phyloP scores from a whole-genome alignment of 2,113 vertebrate species.

The Malurus melanocephalus region DNA sequence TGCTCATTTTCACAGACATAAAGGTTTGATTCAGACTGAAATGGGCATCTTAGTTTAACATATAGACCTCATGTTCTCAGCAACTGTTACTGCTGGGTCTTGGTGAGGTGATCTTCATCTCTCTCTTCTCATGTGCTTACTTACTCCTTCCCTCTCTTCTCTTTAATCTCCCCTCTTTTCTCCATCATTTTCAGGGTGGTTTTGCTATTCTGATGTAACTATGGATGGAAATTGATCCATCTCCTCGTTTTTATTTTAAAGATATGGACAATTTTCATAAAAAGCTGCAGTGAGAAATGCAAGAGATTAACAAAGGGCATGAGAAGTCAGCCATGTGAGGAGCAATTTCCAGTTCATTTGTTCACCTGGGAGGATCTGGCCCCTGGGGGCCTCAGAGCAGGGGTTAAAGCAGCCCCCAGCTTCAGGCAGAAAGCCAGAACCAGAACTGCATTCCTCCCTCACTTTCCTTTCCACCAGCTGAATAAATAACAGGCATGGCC shows the following conservation, averaged over 20 bases:
- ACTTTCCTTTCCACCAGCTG: not conserved
- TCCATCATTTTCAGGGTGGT: not conserved
- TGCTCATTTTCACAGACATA: constrained; percentile 24
- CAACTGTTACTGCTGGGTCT: not conserved
- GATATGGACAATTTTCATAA: constrained; percentile 21
- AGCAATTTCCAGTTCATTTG: not conserved
- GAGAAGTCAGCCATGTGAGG: not conserved
- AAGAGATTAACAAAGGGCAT: not conserved
- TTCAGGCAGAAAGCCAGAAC: not conserved
- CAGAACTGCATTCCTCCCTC: not conserved
- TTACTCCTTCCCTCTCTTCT: not conserved
- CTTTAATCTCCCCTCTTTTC: not conserved
- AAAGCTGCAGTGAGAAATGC: not conserved
- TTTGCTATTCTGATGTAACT: constrained; percentile 57
- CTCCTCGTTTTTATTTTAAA: constrained; percentile 32
- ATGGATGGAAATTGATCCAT: constrained; percentile 3
- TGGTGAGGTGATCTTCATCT: not conserved
- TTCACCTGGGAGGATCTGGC: not conserved
- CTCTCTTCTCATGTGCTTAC: not conserved
- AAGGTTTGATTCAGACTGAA: constrained; percentile 21
- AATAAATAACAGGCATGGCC: not conserved
- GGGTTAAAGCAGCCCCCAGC: not conserved
- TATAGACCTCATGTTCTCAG: not conserved
- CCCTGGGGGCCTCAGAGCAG: not conserved
- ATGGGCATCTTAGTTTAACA: constrained; percentile 19